Conservation (phyloP, 2,888 invertebrate genomes). For the Lasioglossum oenotherae region DNA sequence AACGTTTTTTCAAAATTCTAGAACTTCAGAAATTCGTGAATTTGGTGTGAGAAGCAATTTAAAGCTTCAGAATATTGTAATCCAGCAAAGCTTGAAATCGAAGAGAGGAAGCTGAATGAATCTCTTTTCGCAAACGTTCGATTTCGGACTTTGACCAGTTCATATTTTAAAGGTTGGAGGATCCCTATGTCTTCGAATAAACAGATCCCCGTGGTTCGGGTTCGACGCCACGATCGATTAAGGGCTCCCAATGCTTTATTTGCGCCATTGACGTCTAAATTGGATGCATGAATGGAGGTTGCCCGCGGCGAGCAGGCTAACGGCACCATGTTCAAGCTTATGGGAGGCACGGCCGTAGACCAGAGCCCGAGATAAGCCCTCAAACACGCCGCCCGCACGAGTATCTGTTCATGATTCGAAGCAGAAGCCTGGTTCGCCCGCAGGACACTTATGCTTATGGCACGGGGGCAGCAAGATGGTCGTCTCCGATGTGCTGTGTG, state of each 20-base stretch:
- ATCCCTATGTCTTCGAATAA: conserved; percentile 1
- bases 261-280: conserved; percentile 76
- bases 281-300: conserved; percentile 73
- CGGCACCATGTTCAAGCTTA: conserved; percentile 59
- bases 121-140: neutral
- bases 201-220: conserved; percentile 5
- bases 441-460: conserved; percentile 66
- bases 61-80: too few species aligned
- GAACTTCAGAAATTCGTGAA: too few species aligned
- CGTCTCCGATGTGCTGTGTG: neutral
- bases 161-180: neutral
- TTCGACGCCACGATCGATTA: conserved; percentile 62
- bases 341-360: conserved; percentile 62
- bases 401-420: conserved; percentile 75
- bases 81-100: neutral
- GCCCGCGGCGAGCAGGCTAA: conserved; percentile 71
- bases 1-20: too few species aligned
- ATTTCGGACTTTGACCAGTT: neutral
- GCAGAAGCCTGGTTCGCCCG: conserved; percentile 74
- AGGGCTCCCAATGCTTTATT: conserved; percentile 64
- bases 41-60: too few species aligned
- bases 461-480: conserved; percentile 37
- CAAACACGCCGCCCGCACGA: conserved; percentile 78
- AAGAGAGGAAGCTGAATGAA: neutral
- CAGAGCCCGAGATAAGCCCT: conserved; percentile 76